Conservation (phyloP, 2,113 vertebrate genomes). For the Anhinga anhinga region DNA sequence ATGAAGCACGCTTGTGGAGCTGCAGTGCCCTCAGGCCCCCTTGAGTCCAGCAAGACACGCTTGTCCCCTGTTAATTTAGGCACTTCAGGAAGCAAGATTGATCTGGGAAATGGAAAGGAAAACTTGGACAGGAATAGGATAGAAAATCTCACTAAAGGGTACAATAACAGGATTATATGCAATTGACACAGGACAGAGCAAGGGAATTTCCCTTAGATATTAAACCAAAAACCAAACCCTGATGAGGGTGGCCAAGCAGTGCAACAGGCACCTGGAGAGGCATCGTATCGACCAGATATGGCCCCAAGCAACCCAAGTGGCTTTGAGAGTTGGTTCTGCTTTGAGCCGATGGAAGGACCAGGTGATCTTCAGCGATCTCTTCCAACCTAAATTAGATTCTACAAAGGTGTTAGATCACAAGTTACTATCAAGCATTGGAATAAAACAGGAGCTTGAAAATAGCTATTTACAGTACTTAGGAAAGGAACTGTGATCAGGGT, state of each 20-base stretch:
- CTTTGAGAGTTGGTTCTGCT: neutral
- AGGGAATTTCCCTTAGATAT: neutral
- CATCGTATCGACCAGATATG: neutral
- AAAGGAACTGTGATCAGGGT: neutral
- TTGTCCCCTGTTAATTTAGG: neutral
- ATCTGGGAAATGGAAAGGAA: neutral
- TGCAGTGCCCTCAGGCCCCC: neutral
- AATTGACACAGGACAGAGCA: neutral
- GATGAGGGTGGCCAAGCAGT: neutral
- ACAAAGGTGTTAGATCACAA: neutral
- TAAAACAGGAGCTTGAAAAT: neutral
- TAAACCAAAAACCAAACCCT: neutral
- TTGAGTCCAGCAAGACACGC: rapidly evolving
- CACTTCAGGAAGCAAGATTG: neutral
- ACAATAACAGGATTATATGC: neutral
- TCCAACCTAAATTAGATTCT: neutral
- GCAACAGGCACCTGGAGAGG: neutral
- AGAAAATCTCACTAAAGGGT: neutral
- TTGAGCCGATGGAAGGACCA: neutral
- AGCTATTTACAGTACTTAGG: neutral
- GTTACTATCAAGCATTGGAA: neutral
- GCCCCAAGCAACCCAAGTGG: rapidly evolving
- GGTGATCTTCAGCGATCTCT: neutral
- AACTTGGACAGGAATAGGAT: rapidly evolving
- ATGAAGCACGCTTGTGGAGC: neutral